A percentile compares a stretch with the other conserved stretches of the same genome.
Conservation (phyloP, 2,888 invertebrate genomes). For the Mythimna lalbum region DNA sequence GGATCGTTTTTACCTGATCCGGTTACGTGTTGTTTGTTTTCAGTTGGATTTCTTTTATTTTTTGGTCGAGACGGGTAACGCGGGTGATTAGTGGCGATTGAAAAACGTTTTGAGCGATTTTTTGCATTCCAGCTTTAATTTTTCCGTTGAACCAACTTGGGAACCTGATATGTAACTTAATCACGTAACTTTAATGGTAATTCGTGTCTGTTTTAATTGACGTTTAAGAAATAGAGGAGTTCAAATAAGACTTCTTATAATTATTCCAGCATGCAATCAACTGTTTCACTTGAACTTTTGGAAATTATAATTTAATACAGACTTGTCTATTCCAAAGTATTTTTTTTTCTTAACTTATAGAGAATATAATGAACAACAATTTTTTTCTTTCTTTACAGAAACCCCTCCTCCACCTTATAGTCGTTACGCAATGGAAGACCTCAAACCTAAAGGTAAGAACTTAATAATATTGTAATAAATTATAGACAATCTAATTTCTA, state of each 20-base stretch:
- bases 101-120: conserved; percentile 67
- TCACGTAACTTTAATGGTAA: conserved; percentile 36
- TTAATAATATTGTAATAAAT: background rate
- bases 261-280: conserved; percentile 2
- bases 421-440: conserved; percentile 93
- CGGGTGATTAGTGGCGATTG: conserved; percentile 67
- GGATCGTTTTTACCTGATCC: conserved; percentile 79
- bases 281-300: background rate
- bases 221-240: conserved; percentile 9
- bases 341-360: background rate
- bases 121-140: conserved; percentile 63
- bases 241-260: conserved; percentile 11
- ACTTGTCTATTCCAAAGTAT: background rate
- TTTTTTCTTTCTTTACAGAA: conserved; percentile 91
- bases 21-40: conserved; percentile 79
- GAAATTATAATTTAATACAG: background rate
- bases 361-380: conserved; percentile 25
- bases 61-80: conserved; percentile 72
- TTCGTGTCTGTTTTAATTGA: conserved; percentile 30
- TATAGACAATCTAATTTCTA: too few relatives aligned
- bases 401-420: conserved; percentile 96
- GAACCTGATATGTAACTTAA: conserved; percentile 42
- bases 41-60: conserved; percentile 74
- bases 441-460: conserved; percentile 92
- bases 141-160: conserved; percentile 52